Conservation (phyloP, 2,113 vertebrate genomes). For the Jaculus jaculus region DNA sequence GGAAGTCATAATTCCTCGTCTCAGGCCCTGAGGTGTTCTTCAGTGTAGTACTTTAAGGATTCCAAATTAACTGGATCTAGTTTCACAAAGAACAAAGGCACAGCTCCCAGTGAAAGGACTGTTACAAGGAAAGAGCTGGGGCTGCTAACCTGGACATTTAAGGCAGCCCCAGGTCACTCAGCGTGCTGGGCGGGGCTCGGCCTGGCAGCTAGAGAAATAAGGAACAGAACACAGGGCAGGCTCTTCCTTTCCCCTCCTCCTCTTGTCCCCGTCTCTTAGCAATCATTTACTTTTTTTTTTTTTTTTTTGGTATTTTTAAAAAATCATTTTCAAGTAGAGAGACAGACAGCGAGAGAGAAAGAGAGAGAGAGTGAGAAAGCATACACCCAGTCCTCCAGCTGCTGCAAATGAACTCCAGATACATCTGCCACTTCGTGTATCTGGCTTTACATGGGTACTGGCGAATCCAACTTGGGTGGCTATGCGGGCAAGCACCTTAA, state of each 20-base stretch:
- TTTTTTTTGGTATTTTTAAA: too few species aligned
- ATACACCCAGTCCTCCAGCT: too few species aligned
- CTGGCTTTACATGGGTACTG: too few species aligned
- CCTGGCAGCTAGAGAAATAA: background rate
- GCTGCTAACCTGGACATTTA: too few species aligned
- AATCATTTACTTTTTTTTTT: background rate
- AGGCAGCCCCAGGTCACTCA: background rate
- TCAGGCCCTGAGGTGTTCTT: background rate
- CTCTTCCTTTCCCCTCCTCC: background rate
- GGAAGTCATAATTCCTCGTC: background rate
- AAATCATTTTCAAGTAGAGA: too few species aligned
- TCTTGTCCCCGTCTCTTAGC: background rate
- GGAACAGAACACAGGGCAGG: background rate
- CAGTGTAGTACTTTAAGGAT: conserved; percentile 12
- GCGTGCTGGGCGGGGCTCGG: background rate
- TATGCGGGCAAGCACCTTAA: too few species aligned
- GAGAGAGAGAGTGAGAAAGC: too few species aligned
- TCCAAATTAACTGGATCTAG: background rate
- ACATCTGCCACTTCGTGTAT: too few species aligned
- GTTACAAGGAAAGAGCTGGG: background rate
- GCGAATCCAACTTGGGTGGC: too few species aligned
- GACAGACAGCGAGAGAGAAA: too few species aligned
- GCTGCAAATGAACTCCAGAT: too few species aligned
- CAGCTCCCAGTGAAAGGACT: background rate
- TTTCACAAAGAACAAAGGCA: background rate